Conservation (phyloP, 2,888 invertebrate genomes). For the Nezara viridula region DNA sequence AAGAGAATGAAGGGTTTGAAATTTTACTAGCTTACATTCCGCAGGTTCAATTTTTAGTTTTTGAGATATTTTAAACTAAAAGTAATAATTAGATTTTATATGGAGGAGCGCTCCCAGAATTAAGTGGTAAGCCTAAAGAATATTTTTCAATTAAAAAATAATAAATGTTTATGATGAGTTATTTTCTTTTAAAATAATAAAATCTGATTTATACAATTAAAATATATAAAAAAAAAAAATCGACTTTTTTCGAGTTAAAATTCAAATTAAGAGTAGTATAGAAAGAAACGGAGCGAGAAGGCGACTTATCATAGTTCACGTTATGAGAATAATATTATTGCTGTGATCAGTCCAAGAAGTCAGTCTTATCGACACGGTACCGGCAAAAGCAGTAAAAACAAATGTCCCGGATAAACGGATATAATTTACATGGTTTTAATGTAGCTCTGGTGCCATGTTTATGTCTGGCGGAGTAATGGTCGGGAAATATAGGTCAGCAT, state of each 20-base stretch:
- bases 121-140: no score
- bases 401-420: neutral
- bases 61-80: no score
- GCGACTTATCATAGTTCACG: neutral
- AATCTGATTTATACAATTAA: neutral
- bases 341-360: neutral
- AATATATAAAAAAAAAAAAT: neutral
- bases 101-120: no score
- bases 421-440: conserved; percentile 26
- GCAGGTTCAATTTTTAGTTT: no score
- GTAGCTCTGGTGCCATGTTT: neutral
- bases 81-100: no score
- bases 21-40: no score
- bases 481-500: neutral
- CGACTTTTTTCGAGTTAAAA: neutral
- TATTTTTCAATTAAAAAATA: no score
- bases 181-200: neutral
- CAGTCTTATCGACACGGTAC: neutral
- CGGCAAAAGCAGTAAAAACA: conserved; percentile 2
- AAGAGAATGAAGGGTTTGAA: no score
- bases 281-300: neutral
- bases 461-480: neutral
- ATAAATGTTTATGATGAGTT: no score
- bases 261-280: neutral
- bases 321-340: neutral